These are phyloP conservation scores for Notocelia uddmanniana DNA, from an alignment of 2,888 invertebrate genomes.

Conservation along the genomic window DNA sequence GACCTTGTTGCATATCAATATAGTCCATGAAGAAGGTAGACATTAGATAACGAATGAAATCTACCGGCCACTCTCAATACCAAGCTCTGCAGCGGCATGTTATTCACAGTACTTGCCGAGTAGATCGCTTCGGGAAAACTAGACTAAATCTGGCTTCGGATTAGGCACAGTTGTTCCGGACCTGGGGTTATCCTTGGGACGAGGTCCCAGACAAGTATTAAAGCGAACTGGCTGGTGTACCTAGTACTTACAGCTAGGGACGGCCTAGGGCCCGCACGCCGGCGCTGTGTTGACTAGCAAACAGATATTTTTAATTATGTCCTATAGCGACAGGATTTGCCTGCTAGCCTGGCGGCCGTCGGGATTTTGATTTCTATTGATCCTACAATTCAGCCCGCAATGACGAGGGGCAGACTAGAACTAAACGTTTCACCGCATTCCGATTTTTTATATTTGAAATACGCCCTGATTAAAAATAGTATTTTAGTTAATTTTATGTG, in stretches of 20 bases:
- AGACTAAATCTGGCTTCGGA: background rate
- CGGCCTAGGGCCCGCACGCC: background rate
- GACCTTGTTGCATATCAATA: no score
- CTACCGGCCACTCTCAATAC: no score
- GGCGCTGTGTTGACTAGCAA: background rate
- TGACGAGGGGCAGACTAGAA: background rate
- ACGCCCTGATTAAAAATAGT: background rate
- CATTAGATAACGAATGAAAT: no score
- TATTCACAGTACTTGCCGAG: no score
- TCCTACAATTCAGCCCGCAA: background rate
- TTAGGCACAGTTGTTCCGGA: background rate
- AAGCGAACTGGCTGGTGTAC: background rate
- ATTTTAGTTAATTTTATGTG: background rate
- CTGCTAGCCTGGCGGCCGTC: background rate
- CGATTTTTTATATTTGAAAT: background rate
- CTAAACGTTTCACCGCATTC: no score
- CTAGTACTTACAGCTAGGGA: background rate
- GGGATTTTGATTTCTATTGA: background rate
- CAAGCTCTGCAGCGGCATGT: no score
- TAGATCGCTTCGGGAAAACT: no score
- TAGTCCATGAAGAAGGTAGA: no score
- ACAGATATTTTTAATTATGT: background rate
- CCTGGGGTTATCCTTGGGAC: background rate
- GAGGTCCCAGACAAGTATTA: background rate
- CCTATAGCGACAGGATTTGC: background rate